phyloP scores from a whole-genome alignment of 2,797 vertebrate species.

The Sebastes diaconus region DNA sequence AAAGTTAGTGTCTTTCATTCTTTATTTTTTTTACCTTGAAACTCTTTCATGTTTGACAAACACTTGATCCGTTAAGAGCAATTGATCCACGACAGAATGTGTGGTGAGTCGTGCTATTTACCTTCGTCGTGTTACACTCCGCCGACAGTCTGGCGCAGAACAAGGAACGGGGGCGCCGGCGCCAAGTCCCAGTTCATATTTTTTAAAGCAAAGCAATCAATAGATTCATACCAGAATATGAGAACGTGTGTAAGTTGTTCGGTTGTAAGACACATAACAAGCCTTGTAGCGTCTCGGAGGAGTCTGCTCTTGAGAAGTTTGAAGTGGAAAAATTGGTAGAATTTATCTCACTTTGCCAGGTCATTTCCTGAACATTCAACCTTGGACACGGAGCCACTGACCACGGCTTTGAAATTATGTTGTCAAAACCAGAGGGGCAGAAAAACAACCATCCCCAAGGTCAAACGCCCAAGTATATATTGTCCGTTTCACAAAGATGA shows the following conservation, averaged over 20 bases:
- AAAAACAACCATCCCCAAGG: constrained; percentile 52
- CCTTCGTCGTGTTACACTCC: constrained; percentile 45
- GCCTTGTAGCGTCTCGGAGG: constrained; percentile 2
- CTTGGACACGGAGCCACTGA: constrained; percentile 51
- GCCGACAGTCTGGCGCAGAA: constrained; percentile 32
- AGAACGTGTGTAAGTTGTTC: constrained; percentile 41
- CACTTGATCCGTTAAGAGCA: constrained; percentile 58
- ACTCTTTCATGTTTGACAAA: constrained; percentile 38
- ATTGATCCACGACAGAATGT: constrained; percentile 44
- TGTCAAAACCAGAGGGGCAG: constrained; percentile 39
- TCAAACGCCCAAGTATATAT: constrained; percentile 49
- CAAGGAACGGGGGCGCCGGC: constrained; percentile 23
- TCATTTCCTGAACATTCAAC: constrained; percentile 59
- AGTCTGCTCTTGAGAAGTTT: constrained; percentile 32
- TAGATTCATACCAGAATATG: constrained; percentile 50
- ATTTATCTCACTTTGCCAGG: constrained; percentile 65
- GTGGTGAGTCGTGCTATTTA: constrained; percentile 48
- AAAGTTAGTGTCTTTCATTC: neutral
- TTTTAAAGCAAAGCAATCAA: constrained; percentile 64
- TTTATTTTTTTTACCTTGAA: constrained; percentile 16
- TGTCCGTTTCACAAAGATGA: constrained; percentile 57
- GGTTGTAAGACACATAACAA: constrained; percentile 24
- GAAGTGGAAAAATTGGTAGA: constrained; percentile 43
- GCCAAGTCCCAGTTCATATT: constrained; percentile 67
- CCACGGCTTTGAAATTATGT: constrained; percentile 52